A percentile compares a stretch with the other conserved stretches of the same genome.
These are phyloP conservation scores for Pollicipes pollicipes DNA, from an alignment of 1,140 invertebrate species.

Conservation along the genomic window DNA sequence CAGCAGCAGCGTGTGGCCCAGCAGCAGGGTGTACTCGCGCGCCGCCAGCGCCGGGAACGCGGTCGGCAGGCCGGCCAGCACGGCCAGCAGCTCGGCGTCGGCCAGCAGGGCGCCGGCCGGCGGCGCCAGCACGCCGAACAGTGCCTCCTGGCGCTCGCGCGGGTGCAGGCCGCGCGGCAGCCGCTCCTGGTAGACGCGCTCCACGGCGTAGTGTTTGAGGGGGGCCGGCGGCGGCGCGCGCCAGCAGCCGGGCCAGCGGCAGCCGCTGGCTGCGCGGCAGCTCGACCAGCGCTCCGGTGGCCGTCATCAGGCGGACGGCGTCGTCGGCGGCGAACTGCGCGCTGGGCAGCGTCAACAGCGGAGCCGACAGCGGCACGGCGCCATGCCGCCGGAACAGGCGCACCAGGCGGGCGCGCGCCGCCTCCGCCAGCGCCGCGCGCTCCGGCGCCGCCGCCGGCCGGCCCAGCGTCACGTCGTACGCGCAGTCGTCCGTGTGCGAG, in stretches of 20 bases:
- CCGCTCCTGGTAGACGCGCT: slow-evolving; percentile 66
- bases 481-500: background rate
- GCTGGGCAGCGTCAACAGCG: slow-evolving; percentile 28
- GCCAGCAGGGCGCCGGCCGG: background rate
- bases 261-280: background rate
- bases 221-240: slow-evolving; percentile 56
- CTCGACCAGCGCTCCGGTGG: background rate
- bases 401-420: background rate
- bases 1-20: slow-evolving; percentile 4
- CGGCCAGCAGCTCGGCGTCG: background rate
- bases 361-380: slow-evolving; percentile 49
- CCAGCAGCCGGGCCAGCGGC: slow-evolving; percentile 61
- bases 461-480: slow-evolving; percentile 14
- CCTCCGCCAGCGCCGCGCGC: background rate
- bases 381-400: slow-evolving; percentile 41
- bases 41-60: background rate
- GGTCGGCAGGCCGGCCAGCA: background rate
- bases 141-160: background rate
- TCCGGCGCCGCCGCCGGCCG: background rate
- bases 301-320: slow-evolving; percentile 27
- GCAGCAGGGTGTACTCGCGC: background rate
- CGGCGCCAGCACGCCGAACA: background rate
- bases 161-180: background rate
- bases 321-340: too few relatives aligned
- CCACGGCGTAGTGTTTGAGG: slow-evolving; percentile 64